phyloP scores from a whole-genome alignment of 1,140 invertebrate genomes.

The Ceratosolen solmsi region DNA sequence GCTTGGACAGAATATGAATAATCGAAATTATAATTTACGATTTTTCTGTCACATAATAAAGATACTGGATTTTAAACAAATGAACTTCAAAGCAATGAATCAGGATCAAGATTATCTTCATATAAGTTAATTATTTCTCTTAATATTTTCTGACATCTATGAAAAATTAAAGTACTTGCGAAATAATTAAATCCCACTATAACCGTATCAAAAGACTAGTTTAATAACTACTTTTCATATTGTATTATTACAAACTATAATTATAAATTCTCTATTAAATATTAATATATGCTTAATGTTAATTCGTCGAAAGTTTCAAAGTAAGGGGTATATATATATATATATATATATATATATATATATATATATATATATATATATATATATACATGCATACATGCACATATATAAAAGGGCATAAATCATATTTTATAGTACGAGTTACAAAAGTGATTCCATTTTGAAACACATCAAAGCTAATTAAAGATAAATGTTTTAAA shows the following conservation, averaged over 20 bases:
- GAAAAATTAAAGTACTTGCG: background rate
- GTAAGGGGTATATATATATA: no score
- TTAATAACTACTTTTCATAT: no score
- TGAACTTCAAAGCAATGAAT: no score
- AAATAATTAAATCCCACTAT: background rate
- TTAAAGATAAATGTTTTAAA: conserved; percentile 5
- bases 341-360: no score
- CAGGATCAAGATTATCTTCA: no score
- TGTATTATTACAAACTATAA: no score
- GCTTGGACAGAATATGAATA: no score
- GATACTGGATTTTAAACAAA: no score
- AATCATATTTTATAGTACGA: background rate
- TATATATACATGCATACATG: no score
- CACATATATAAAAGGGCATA: background rate
- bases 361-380: no score
- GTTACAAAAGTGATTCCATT: background rate
- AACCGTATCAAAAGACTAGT: background rate
- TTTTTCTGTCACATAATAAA: no score
- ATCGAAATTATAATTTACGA: no score
- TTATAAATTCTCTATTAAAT: background rate
- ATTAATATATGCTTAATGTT: background rate
- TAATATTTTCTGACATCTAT: background rate
- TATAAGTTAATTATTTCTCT: background rate
- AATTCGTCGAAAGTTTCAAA: background rate
- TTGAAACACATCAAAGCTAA: conserved; percentile 15